Conservation (phyloP, 2,888 invertebrate species). For the Spicauda simplicius region DNA sequence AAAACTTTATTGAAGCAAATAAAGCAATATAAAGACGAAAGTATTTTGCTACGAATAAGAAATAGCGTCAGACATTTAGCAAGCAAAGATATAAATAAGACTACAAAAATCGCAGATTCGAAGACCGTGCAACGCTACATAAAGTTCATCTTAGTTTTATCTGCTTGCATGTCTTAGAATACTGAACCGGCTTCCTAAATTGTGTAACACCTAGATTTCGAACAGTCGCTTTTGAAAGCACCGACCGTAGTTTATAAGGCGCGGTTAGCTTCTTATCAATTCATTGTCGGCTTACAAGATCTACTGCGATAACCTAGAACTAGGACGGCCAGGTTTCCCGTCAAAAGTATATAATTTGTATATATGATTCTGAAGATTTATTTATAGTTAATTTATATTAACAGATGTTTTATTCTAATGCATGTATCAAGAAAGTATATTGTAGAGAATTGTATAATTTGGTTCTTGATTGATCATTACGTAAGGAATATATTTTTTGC, state of each 20-base stretch:
- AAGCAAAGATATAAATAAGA: background rate
- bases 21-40: too few species aligned
- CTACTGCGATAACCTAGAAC: background rate
- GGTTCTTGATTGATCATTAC: too few species aligned
- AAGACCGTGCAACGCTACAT: background rate
- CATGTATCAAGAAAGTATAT: too few species aligned
- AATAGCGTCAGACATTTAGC: background rate
- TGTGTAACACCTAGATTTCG: conserved; percentile 9
- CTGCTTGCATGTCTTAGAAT: conserved; percentile 9
- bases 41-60: background rate
- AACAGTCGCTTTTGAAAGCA: conserved; percentile 10
- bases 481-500: too few species aligned
- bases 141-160: conserved; percentile 7
- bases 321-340: background rate
- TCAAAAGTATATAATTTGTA: background rate
- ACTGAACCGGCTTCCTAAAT: background rate
- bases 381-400: too few species aligned
- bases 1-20: too few species aligned
- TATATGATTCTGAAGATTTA: too few species aligned
- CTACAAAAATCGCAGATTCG: background rate
- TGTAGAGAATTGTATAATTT: too few species aligned
- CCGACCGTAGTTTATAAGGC: background rate
- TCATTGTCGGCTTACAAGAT: background rate
- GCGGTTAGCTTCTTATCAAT: background rate
- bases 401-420: too few species aligned